Percentiles rank a stretch among this genome's conserved stretches.
Conservation (phyloP, 2,113 vertebrate genomes). For the human region DNA sequence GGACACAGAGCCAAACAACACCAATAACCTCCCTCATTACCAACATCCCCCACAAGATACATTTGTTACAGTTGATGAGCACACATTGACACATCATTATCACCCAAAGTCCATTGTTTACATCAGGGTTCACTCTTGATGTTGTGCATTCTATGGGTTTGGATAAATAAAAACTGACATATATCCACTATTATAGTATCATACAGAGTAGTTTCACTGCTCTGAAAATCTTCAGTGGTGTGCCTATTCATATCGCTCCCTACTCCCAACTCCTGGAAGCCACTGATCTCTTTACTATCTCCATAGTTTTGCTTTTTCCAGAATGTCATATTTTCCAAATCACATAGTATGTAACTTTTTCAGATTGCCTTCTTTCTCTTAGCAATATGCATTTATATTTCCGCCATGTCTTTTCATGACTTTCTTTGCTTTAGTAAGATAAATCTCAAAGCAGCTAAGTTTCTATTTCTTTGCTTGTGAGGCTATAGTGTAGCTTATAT, state of each 20-base stretch:
- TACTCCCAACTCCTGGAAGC: fast-evolving
- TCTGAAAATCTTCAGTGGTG: neutral
- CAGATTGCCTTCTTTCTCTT: neutral
- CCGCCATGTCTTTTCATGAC: neutral
- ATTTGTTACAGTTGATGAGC: neutral
- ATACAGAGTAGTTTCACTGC: no score
- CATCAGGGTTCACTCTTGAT: neutral
- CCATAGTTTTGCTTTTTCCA: no score
- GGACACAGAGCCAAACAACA: no score
- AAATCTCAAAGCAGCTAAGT: neutral
- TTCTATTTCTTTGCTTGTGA: neutral
- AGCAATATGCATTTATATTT: neutral
- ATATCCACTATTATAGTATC: neutral
- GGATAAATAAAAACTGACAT: neutral
- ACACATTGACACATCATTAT: neutral
- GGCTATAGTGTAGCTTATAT: neutral
- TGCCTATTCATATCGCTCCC: neutral
- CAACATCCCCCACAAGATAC: neutral
- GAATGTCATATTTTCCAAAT: neutral
- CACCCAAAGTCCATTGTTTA: neutral
- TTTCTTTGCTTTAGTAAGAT: neutral
- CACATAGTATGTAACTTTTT: neutral
- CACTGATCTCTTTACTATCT: neutral
- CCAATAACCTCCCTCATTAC: no score
- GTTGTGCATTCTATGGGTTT: neutral